These are phyloP conservation scores for Aythya baeri DNA, from an alignment of 2,113 vertebrate genomes.

Conservation along the genomic window DNA sequence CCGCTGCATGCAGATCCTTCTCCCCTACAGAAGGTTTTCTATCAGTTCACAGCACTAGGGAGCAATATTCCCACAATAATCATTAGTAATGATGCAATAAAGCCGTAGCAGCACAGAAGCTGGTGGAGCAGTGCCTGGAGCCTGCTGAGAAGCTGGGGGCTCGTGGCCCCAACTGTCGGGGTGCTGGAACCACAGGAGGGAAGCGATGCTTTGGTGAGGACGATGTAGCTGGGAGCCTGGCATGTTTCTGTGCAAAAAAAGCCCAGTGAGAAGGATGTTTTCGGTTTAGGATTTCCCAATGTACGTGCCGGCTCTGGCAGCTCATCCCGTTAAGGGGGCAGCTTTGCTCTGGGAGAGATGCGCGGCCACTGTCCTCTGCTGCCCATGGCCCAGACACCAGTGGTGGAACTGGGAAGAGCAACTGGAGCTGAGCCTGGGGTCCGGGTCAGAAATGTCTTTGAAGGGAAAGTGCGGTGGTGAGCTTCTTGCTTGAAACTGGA, in stretches of 20 bases:
- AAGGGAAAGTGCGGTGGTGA: fast-evolving
- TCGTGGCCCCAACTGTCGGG: fast-evolving
- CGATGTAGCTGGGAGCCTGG: fast-evolving
- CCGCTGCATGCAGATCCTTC: neutral
- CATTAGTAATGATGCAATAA: neutral
- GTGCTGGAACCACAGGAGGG: neutral
- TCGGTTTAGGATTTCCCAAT: neutral
- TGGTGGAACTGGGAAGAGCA: neutral
- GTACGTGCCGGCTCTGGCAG: neutral
- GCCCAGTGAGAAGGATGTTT: fast-evolving
- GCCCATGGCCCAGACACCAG: no score
- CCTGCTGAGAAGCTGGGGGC: neutral
- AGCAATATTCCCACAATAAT: fast-evolving
- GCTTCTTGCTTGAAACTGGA: neutral
- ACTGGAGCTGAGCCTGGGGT: no score
- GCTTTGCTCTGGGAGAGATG: neutral
- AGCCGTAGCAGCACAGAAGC: neutral
- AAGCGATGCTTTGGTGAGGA: neutral
- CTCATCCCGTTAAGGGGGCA: fast-evolving
- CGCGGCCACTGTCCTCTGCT: fast-evolving
- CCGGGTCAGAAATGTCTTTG: fast-evolving
- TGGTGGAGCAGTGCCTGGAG: neutral
- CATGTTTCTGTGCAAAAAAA: fast-evolving
- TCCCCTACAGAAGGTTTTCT: neutral
- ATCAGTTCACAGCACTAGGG: neutral